Evolutionary conservation across 2,888 invertebrate genomes (phyloP).

Genomic region (Caenorhabditis japonica): DNA sequence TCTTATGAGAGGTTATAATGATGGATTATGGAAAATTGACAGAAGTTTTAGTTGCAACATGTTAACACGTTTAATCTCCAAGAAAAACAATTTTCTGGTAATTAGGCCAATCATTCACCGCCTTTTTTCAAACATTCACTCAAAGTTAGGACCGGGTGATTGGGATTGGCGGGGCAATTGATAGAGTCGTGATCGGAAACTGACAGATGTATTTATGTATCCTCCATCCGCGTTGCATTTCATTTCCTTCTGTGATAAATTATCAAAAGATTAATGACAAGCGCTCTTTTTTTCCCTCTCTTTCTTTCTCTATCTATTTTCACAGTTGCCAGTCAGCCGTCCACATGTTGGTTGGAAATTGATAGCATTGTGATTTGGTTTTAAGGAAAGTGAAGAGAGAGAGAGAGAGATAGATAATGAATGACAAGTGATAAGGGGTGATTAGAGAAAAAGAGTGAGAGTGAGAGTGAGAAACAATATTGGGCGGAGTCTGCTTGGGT

Average conservation of each 20-base stretch:
- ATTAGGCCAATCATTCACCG: too few species aligned
- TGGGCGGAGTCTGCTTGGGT: constrained; percentile 13
- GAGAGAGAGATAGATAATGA: neutral
- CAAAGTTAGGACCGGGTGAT: too few species aligned
- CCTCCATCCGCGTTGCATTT: too few species aligned
- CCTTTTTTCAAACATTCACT: too few species aligned
- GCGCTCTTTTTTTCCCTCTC: neutral
- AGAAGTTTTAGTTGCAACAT: too few species aligned
- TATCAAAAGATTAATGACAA: constrained; percentile 39
- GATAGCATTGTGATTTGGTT: constrained; percentile 23
- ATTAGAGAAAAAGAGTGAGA: neutral
- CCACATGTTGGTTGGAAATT: constrained; percentile 32
- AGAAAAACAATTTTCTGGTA: too few species aligned
- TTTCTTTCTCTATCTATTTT: neutral
- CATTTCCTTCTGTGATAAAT: constrained; percentile 26
- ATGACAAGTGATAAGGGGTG: neutral
- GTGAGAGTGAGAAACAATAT: constrained; percentile 1
- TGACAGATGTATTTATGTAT: constrained; percentile 9
- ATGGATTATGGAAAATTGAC: too few species aligned
- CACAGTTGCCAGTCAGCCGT: constrained; percentile 1
- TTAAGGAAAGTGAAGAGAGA: too few species aligned
- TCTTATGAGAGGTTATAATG: too few species aligned
- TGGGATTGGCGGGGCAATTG: too few species aligned
- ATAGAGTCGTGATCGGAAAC: too few species aligned
- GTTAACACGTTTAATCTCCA: too few species aligned